Evolutionary conservation across 64 coral and sea anemone species (phyloP).

Genomic region (Dendronephthya gigantea): DNA sequence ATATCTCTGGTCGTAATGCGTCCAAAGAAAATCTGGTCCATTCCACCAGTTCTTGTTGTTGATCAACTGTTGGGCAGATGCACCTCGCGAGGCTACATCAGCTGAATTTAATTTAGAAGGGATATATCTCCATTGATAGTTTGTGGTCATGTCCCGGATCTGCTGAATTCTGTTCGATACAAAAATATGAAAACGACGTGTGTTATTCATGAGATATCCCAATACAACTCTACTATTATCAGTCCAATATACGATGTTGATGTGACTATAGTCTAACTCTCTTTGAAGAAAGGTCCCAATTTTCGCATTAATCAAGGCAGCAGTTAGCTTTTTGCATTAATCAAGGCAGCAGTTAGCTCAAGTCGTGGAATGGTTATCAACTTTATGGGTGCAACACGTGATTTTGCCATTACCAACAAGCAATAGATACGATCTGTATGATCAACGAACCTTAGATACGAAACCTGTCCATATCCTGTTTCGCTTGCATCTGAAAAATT

Average conservation of each 20-base stretch:
- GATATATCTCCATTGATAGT: not conserved
- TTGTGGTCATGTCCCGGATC: not conserved
- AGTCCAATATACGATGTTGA: not conserved
- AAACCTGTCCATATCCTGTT: not conserved
- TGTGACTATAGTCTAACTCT: not conserved
- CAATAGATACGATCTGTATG: not conserved
- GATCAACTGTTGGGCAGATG: not conserved
- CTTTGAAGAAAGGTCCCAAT: not conserved
- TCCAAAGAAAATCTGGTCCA: not conserved
- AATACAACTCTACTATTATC: conserved; percentile 8
- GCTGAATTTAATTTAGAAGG: not conserved
- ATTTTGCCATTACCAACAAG: conserved; percentile 8
- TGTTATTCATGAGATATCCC: not conserved
- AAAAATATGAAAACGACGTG: not conserved
- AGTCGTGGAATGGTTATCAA: not conserved
- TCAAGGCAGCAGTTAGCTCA: not conserved
- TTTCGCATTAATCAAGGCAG: conserved; percentile 9
- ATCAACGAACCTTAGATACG: conserved; percentile 10
- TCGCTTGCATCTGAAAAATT: not conserved
- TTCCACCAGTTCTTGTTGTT: not conserved
- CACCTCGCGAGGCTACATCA: not conserved
- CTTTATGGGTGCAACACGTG: not conserved
- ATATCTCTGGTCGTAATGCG: not conserved
- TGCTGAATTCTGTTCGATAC: not conserved
- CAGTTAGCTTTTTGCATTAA: not conserved